Base-by-base conservation (phyloP, 37 sponge, comb jelly and placozoan genomes). In the Diacarnus erythraeanus region DNA sequence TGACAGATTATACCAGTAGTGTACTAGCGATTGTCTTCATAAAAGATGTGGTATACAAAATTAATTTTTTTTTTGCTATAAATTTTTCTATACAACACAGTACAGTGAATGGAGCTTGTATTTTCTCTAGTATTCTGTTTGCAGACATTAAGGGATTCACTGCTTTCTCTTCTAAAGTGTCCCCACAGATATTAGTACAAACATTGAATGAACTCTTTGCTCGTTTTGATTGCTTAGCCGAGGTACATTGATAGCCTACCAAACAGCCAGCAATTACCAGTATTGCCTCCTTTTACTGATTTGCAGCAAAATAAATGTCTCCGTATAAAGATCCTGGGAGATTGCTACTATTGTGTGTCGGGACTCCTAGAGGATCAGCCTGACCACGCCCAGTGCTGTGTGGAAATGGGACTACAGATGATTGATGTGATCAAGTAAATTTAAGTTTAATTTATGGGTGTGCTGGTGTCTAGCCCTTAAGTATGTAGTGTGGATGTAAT, bases 91-190 rank as follows among this genome's bases (percentile, higher is more conserved):
- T n/a, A n/a, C n/a, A n/a, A n/a, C n/a, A n/a, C n/a, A n/a, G n/a
- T n/a, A n/a, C n/a, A n/a, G n/a, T n/a, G n/a, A n/a, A n/a, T n/a
- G n/a, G n/a, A n/a, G n/a, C n/a, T n/a, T n/a, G n/a, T n/a, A 15
- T 12, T 47, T 12, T 79, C 58, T 58, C 2, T 82, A 95, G 96
- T 36, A 89, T 95, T n/a, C 83, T 95, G 42, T 95, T 92, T 92
- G 96, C 96, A 0, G 96, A 95, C 74, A 95, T 95, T 21, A 86
- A 86, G 23, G 96, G 96, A 2, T 95, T 95, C 65, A 95, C 96
- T n/a, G 72, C 82, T 61, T 37, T 95, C 74, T 80, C 92, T 18
- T 90, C 89, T 3, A 71, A 71, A 18, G 74, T 82, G 41, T 78
- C 88, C 20, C 87, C 88, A 21, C 84, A 88, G 60, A 78, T 86